Evolutionary conservation across 1,140 invertebrate species (phyloP), one percentile per base, ranked within the genome.

Genomic region (Drosophila sulfurigaster): DNA sequence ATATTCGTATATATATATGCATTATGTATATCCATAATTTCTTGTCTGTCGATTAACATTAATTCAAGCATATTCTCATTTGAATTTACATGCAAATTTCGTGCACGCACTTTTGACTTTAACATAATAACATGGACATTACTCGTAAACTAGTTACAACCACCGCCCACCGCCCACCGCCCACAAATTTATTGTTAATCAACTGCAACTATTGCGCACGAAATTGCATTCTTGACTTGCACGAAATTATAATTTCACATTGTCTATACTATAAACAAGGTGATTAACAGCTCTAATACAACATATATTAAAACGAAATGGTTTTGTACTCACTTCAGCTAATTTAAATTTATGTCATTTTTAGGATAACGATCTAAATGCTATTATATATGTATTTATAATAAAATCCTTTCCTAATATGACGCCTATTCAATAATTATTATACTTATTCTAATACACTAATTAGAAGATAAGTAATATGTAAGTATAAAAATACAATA

Each of bases 1-100:
- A 60, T 13, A 43, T n/a, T 25, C 20, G 0, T 25, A 56, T 7
- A 35, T 13, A 62, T 10, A n/a, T 7, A n/a, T 49, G 2, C 11
- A 46, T 35, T 16, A 32, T 43, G 16, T 28, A 63, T 48, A 38
- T 46, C 35, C 57, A 4, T 59, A 16, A 52, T 41, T 65, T 59
- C 35, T 11, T 38, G 69, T 43, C 75, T 69, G 71, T 79, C 82
- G 86, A 73, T 89, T 82, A 75, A 51, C 68, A 88, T 88, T 87
- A 87, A 88, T 88, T 87, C 76, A 28, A 82, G 83, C 79, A 87
- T 88, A 87, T 87, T 89, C 20, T 25, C 89, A 89, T 89, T 73
- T 59, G 51, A 56, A 74, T 85, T 80, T 88, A 76, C 78, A 81
- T 79, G 67, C 48, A 58, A 48, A 67, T 71, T 72, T 79, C 69